Evolutionary conservation across 2,113 vertebrate genomes (phyloP), one percentile per base, ranked within the genome.

Genomic region (Xenotilapia flavipinnis): DNA sequence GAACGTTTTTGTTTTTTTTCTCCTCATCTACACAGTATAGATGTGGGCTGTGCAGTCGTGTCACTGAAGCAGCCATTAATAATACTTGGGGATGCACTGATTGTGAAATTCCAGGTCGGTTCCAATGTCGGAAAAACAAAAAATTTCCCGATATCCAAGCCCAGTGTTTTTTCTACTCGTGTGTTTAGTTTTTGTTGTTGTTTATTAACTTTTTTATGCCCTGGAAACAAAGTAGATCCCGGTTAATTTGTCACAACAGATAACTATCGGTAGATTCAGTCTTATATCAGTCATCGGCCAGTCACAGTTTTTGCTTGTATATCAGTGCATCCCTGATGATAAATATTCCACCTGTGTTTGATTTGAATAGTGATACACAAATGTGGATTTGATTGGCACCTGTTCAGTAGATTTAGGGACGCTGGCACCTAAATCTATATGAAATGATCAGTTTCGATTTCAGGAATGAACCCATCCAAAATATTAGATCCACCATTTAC

Each of bases 1-100:
- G n/a, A 70, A 13, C 6, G 2, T 1, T 58, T 15, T 9, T 9
- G 9, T 23, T 5, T 9, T 9, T 23, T 5, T 11, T 2, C 0
- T 0, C 1, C 38, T 3, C 19, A 21, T 70, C 38, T 23, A 14
- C n/a, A 42, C 13, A 15, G 8, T 70, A 10, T 26, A 45, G 7
- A 26, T 42, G 65, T 26, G 40, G 21, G 21, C 40, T 45, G 68
- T 73, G 40, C 3, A 45, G 38, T 15, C 23, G 1, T 73, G 68
- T 73, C 68, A 45, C 38, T 42, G 40, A 73, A 15, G 65, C 40
- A 75, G 70, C 23, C 70, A 3, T 75, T 28, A 75, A 47, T 28
- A 28, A 28, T 75, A 47, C 3, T 75, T 17, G 42, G 70, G 68
- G 70, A 75, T 75, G 42, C 42, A 28, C 70, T 5, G 40, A 75